Percentiles rank a stretch among this genome's conserved stretches.
Evolutionary conservation across 2,113 vertebrate genomes (phyloP).

Genomic region (Hucho hucho): DNA sequence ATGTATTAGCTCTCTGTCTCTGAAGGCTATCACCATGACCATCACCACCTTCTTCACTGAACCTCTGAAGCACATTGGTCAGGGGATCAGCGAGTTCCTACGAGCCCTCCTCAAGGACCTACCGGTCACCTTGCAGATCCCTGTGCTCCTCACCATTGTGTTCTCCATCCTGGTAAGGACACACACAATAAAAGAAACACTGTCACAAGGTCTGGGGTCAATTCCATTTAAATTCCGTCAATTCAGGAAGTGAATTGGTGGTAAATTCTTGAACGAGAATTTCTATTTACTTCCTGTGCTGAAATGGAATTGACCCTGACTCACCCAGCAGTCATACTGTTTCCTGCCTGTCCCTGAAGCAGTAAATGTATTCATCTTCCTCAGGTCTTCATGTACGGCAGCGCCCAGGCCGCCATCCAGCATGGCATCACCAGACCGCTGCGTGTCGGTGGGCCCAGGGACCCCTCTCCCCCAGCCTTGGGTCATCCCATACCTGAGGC

Average conservation of each 20-base stretch:
- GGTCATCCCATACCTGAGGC: constrained; percentile 11
- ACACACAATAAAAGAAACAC: not conserved
- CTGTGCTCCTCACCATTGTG: constrained; percentile 79
- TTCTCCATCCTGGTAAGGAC: constrained; percentile 73
- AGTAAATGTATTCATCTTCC: not conserved
- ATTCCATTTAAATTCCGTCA: too few species aligned
- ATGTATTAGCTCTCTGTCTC: not conserved
- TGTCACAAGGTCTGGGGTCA: not conserved
- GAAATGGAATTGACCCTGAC: not conserved
- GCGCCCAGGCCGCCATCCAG: constrained; percentile 63
- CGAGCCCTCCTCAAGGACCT: constrained; percentile 88
- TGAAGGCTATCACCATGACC: constrained; percentile 83
- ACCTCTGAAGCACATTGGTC: constrained; percentile 87
- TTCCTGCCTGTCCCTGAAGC: not conserved
- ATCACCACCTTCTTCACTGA: constrained; percentile 89
- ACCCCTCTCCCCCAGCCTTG: constrained; percentile 47
- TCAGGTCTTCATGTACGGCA: constrained; percentile 62
- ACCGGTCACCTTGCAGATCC: constrained; percentile 82
- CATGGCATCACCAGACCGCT: constrained; percentile 60
- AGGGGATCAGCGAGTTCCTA: constrained; percentile 89
- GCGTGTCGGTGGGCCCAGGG: constrained; percentile 27
- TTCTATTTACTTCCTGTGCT: not conserved
- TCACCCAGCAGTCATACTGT: not conserved
- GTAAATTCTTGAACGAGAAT: not conserved
- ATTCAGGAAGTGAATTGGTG: not conserved